Conservation (phyloP, 1,140 invertebrate species). For the Neodiprion virginianus region DNA sequence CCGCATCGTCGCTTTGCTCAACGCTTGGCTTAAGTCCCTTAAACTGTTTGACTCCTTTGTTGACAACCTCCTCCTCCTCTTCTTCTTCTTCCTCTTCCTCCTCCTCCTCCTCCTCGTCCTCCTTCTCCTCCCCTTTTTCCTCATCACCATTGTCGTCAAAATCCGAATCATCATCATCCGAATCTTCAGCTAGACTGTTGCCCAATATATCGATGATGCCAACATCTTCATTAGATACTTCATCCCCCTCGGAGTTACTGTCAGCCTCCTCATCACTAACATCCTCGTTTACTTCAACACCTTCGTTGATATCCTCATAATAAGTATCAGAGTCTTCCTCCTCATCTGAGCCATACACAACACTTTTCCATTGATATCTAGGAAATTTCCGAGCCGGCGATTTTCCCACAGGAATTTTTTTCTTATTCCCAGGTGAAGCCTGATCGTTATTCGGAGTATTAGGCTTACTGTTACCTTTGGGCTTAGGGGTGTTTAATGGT, state of each 20-base stretch:
- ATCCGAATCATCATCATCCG: conserved; percentile 20
- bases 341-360: conserved; percentile 14
- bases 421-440: conserved; percentile 6
- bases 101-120: conserved; percentile 26
- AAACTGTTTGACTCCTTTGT: conserved; percentile 13
- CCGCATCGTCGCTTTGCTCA: conserved; percentile 30
- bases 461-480: conserved; percentile 21
- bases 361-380: conserved; percentile 15
- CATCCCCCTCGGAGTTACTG: conserved; percentile 17
- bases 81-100: conserved; percentile 31
- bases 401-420: conserved; percentile 14
- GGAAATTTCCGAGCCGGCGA: conserved; percentile 22
- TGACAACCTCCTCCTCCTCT: conserved; percentile 21
- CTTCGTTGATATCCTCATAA: conserved; percentile 27
- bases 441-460: not conserved
- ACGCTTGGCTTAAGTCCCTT: conserved; percentile 12
- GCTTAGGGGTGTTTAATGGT: not conserved
- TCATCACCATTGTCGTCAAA: conserved; percentile 14
- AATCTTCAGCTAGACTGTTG: conserved; percentile 28
- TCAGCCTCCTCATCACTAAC: not conserved
- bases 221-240: conserved; percentile 16
- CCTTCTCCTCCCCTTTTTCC: conserved; percentile 26
- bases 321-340: conserved; percentile 24
- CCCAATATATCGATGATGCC: conserved; percentile 26
- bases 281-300: conserved; percentile 14